These are phyloP conservation scores for Thelaira solivaga DNA, from an alignment of 2,888 invertebrate species.

Conservation along the genomic window DNA sequence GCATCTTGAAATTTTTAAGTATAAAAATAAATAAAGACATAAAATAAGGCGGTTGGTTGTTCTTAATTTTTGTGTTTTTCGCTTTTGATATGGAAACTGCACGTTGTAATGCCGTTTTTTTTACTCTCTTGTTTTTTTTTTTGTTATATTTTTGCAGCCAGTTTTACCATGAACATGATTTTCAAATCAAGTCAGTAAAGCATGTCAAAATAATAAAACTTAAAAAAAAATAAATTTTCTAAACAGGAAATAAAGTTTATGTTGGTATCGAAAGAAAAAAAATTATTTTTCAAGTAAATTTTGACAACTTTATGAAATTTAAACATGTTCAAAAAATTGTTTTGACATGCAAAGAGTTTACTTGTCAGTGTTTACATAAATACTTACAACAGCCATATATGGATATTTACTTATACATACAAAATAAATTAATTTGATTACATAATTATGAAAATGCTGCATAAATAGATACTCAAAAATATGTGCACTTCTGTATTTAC, in stretches of 20 bases:
- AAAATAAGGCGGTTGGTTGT: slow-evolving; percentile 48
- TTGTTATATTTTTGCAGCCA: slow-evolving; percentile 16
- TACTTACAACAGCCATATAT: too few species aligned
- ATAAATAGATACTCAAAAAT: too few species aligned
- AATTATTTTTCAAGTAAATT: neutral
- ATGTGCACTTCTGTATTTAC: too few species aligned
- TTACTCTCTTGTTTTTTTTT: neutral
- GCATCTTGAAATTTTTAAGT: slow-evolving; percentile 46
- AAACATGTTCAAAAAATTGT: slow-evolving; percentile 37
- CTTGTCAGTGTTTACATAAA: neutral
- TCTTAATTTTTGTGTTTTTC: slow-evolving; percentile 19
- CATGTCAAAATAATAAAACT: slow-evolving; percentile 53
- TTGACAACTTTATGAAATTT: slow-evolving; percentile 45
- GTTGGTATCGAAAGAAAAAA: neutral
- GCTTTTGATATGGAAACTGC: slow-evolving; percentile 3
- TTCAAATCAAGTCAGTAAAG: slow-evolving; percentile 63
- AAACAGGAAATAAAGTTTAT: slow-evolving; percentile 41
- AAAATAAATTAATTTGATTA: too few species aligned
- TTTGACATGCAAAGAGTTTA: slow-evolving; percentile 35
- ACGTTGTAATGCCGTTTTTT: slow-evolving; percentile 8
- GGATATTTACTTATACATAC: too few species aligned
- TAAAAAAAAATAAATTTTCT: slow-evolving; percentile 1
- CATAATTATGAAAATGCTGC: too few species aligned
- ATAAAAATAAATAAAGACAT: slow-evolving; percentile 21
- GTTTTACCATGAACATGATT: slow-evolving; percentile 61